Evolutionary conservation across 2,113 vertebrate genomes (phyloP).

Genomic region (Sceloporus undulatus): DNA sequence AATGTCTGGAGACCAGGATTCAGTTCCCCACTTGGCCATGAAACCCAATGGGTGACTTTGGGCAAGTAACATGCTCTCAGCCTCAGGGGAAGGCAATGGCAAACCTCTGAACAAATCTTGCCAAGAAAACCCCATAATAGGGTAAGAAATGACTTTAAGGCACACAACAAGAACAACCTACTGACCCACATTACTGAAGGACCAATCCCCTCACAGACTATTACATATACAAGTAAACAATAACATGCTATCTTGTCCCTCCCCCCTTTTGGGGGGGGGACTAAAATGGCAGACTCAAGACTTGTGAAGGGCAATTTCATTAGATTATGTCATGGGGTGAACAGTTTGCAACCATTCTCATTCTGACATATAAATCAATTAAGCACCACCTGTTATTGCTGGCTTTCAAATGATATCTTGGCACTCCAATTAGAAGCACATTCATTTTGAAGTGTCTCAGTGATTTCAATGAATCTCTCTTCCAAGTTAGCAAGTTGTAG

Average conservation of each 20-base stretch:
- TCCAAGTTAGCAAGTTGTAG: conserved; percentile 43
- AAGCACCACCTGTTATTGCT: conserved; percentile 17
- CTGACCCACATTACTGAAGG: too few species aligned
- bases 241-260: background rate
- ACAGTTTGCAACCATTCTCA: background rate
- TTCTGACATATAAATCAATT: conserved; percentile 8
- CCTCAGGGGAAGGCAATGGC: too few species aligned
- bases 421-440: conserved; percentile 33
- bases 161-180: too few species aligned
- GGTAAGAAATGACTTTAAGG: too few species aligned
- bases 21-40: too few species aligned
- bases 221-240: too few species aligned
- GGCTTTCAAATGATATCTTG: conserved; percentile 26
- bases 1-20: too few species aligned
- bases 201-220: too few species aligned
- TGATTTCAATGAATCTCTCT: conserved; percentile 6
- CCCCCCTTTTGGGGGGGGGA: background rate
- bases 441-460: conserved; percentile 9
- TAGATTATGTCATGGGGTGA: conserved; percentile 1
- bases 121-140: too few species aligned
- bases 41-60: too few species aligned
- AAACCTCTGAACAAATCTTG: too few species aligned
- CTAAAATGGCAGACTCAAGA: background rate
- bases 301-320: background rate
- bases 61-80: too few species aligned